phyloP scores from a whole-genome alignment of 53 echinoderm and acorn worm species.

The Crossaster papposus region DNA sequence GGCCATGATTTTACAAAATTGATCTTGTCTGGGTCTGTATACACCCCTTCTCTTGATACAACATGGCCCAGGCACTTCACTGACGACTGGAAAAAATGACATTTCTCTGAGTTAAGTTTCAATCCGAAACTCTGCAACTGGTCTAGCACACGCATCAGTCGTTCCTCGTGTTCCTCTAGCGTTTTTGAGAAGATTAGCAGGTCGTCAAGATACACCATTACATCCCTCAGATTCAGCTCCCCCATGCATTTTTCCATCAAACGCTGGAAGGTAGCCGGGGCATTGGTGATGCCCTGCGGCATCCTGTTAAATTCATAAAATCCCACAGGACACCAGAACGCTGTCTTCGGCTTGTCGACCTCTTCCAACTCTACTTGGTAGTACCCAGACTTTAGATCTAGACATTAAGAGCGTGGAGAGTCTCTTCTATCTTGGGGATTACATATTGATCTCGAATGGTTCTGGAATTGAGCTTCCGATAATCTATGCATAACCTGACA shows the following conservation, averaged over 20 bases:
- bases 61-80: constrained; percentile 81
- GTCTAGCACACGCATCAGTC: constrained; percentile 56
- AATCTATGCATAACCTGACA: no score
- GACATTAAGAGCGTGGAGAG: no score
- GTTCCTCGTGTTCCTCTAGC: constrained; percentile 55
- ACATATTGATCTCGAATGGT: no score
- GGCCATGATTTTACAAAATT: constrained; percentile 67
- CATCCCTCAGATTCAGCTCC: constrained; percentile 43
- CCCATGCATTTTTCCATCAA: constrained; percentile 69
- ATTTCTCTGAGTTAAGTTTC: constrained; percentile 71
- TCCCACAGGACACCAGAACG: no score
- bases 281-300: no score
- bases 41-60: constrained; percentile 66
- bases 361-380: no score
- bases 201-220: constrained; percentile 70
- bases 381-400: no score
- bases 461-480: no score
- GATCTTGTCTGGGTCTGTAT: constrained; percentile 70
- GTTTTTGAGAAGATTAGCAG: constrained; percentile 30
- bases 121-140: constrained; percentile 57
- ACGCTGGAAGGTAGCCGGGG: no score
- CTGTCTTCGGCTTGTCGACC: no score
- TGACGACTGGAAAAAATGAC: constrained; percentile 63
- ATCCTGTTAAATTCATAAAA: no score
- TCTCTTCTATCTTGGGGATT: no score